Conservation (phyloP, 2,113 vertebrate species). For the Syrrhaptes paradoxus region DNA sequence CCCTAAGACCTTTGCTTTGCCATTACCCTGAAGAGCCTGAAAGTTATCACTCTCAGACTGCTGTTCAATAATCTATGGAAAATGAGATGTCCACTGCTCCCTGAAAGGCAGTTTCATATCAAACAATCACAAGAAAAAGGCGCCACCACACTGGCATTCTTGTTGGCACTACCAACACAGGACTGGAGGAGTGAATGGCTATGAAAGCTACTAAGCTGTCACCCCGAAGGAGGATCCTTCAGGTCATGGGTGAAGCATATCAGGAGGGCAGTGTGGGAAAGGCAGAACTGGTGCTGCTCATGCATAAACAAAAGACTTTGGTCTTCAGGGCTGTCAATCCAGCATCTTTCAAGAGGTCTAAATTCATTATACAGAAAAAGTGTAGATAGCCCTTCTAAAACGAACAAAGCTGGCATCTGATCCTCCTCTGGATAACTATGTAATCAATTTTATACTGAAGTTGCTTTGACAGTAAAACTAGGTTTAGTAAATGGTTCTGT, state of each 20-base stretch:
- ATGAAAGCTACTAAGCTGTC: conserved; percentile 33
- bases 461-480: background rate
- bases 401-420: conserved; percentile 10
- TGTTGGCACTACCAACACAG: background rate
- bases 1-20: background rate
- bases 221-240: conserved; percentile 28
- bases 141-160: background rate
- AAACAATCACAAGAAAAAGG: background rate
- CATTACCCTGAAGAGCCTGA: background rate
- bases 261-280: conserved; percentile 64
- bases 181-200: background rate
- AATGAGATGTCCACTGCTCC: background rate
- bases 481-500: background rate
- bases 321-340: conserved; percentile 65
- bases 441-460: conserved; percentile 11
- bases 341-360: conserved; percentile 57
- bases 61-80: background rate
- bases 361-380: conserved; percentile 32
- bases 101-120: background rate
- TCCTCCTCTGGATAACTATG: background rate
- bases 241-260: conserved; percentile 59
- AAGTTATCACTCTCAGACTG: background rate
- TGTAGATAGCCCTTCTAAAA: background rate
- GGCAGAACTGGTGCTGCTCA: conserved; percentile 52
- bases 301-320: conserved; percentile 66